Percentiles rank a stretch among this genome's conserved stretches.
phyloP scores from a whole-genome alignment of 2,113 vertebrate genomes.

The Mirounga angustirostris region DNA sequence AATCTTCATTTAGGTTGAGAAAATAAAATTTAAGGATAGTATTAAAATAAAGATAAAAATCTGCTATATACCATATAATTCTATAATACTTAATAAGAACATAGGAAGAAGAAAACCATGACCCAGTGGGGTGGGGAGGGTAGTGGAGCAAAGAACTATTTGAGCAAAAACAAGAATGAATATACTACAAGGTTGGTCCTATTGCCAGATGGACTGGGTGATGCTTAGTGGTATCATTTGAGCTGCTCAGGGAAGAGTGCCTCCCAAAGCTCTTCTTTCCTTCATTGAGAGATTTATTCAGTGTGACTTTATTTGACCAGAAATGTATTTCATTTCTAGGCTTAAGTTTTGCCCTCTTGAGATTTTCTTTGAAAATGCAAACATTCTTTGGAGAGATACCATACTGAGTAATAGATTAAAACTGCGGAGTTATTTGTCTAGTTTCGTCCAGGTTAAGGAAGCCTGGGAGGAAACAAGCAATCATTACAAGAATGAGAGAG shows the following conservation, averaged over 20 bases:
- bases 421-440: background rate
- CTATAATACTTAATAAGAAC: background rate
- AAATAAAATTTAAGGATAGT: background rate
- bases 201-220: background rate
- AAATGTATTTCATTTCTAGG: conserved; percentile 27
- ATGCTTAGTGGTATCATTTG: background rate
- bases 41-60: conserved; percentile 30
- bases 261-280: background rate
- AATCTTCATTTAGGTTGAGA: background rate
- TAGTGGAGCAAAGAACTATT: background rate
- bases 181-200: background rate
- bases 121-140: background rate
- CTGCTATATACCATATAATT: background rate
- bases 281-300: background rate
- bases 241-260: background rate
- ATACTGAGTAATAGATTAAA: background rate
- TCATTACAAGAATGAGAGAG: background rate
- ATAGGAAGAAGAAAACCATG: background rate
- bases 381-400: background rate
- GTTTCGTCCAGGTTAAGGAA: background rate
- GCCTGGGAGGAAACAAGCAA: background rate
- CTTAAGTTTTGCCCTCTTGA: background rate
- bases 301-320: background rate
- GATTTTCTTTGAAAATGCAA: conserved; percentile 36
- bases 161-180: background rate